Evolutionary conservation across 2,888 invertebrate species (phyloP), one percentile per base, ranked within the genome.

Genomic region (Asteroscopus sphinx): DNA sequence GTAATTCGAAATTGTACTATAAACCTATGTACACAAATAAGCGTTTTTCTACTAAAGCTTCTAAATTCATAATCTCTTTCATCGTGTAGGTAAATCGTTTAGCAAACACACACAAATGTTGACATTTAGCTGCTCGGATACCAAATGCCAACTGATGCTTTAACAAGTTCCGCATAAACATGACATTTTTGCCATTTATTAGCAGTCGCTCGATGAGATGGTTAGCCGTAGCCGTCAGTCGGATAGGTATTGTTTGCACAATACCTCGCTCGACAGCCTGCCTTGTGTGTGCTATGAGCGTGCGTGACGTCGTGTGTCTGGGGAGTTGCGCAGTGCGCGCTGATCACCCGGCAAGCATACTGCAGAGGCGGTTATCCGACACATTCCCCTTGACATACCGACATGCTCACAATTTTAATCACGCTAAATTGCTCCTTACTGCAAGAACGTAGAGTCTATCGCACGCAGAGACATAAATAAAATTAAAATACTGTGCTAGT

Each of bases 301-400:
- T 82, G 80, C 79, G 80, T 90, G 89, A 91, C 90, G 91, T 90
- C 83, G 85, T 86, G 84, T 90, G 89, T 91, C 91, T 87, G 87
- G 90, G 90, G 93, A 94, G 93, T 94, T 94, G 93, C 93, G 93
- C 93, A 93, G 90, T 93, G 92, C 92, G 93, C 93, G 93, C 91
- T 91, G 88, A 71, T 73, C 81, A 94, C 92, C 85, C 82, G 93
- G 93, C 80, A 51, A 83, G 49, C 93, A 93, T 91, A 87, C 70
- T 64, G 54, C 56, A 62, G 49, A 40, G 73, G 82, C 79, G 84
- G 83, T 73, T 81, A 55, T 63, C 66, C 59, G 32, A 79, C 72
- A 85, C 83, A 88, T 89, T 89, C 85, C 83, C 82, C 77, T 79
- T 76, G 68, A 76, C 60, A 73, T 57, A 62, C 60, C 56, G 72